Conservation (phyloP, 2,113 vertebrate genomes). For the Paratilapia polleni region DNA sequence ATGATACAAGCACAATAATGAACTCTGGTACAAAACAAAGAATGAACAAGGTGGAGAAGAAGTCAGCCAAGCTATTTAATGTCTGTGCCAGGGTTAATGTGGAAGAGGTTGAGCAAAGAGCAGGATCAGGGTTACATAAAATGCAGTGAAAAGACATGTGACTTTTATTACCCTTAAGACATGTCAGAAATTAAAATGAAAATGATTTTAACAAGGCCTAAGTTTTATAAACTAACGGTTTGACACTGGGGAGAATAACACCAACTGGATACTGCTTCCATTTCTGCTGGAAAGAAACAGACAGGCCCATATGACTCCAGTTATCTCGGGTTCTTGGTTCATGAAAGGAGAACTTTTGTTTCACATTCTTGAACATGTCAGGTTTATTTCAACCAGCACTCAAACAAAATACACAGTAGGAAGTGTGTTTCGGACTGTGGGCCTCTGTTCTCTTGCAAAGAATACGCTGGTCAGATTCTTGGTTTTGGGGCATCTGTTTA, state of each 20-base stretch:
- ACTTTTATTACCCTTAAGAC: neutral
- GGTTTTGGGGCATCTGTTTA: neutral
- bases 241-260: neutral
- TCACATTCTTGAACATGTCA: slow-evolving; percentile 72
- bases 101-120: neutral
- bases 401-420: slow-evolving; percentile 73
- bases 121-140: neutral
- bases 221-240: neutral
- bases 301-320: slow-evolving; percentile 69
- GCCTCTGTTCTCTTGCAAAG: slow-evolving; percentile 25
- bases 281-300: slow-evolving; percentile 29
- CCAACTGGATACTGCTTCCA: slow-evolving; percentile 44
- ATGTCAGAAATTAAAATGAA: neutral
- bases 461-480: slow-evolving; percentile 16
- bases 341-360: slow-evolving; percentile 68
- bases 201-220: neutral
- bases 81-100: neutral
- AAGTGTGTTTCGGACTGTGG: neutral
- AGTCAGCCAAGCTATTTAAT: neutral
- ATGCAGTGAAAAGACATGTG: neutral
- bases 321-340: slow-evolving; percentile 72
- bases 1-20: neutral
- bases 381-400: slow-evolving; percentile 66
- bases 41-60: slow-evolving; percentile 5
- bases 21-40: slow-evolving; percentile 7